Evolutionary conservation across 2,888 invertebrate species (phyloP).

Genomic region (Leistus spinibarbis): DNA sequence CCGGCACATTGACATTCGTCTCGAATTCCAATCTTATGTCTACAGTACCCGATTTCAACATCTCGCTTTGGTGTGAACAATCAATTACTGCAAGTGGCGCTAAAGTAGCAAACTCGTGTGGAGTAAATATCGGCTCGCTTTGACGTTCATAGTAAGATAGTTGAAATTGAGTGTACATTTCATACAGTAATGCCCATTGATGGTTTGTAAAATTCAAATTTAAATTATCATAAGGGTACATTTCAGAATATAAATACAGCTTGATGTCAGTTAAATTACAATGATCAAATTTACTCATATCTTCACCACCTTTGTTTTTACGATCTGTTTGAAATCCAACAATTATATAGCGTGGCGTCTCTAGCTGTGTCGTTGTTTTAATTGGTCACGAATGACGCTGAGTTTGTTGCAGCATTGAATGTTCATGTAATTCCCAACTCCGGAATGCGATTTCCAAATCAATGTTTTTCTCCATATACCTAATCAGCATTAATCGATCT

Average conservation of each 20-base stretch:
- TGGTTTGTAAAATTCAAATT: conserved; percentile 47
- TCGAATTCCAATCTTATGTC: conserved; percentile 43
- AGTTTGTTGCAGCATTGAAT: conserved; percentile 49
- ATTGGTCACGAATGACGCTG: conserved; percentile 49
- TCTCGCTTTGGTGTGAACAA: conserved; percentile 40
- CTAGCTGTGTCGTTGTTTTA: conserved; percentile 47
- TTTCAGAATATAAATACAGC: conserved; percentile 50
- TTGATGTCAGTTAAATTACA: conserved; percentile 51
- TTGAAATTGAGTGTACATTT: conserved; percentile 47
- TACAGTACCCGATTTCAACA: conserved; percentile 41
- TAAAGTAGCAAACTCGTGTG: conserved; percentile 17
- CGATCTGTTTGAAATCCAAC: conserved; percentile 52
- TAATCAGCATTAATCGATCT: conserved; percentile 45
- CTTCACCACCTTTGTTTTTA: conserved; percentile 46
- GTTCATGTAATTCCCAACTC: conserved; percentile 52
- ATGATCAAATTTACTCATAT: conserved; percentile 44
- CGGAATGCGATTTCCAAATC: conserved; percentile 44
- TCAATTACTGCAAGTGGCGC: conserved; percentile 39
- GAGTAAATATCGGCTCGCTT: conserved; percentile 38
- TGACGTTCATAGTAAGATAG: conserved; percentile 42
- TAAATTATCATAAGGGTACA: conserved; percentile 51
- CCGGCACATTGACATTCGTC: conserved; percentile 39
- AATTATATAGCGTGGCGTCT: conserved; percentile 53
- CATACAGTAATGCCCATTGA: conserved; percentile 45
- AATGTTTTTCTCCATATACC: conserved; percentile 26